Evolutionary conservation across 37 sponge, comb jelly and placozoan species (phyloP).

Genomic region (Oopsacas minuta): DNA sequence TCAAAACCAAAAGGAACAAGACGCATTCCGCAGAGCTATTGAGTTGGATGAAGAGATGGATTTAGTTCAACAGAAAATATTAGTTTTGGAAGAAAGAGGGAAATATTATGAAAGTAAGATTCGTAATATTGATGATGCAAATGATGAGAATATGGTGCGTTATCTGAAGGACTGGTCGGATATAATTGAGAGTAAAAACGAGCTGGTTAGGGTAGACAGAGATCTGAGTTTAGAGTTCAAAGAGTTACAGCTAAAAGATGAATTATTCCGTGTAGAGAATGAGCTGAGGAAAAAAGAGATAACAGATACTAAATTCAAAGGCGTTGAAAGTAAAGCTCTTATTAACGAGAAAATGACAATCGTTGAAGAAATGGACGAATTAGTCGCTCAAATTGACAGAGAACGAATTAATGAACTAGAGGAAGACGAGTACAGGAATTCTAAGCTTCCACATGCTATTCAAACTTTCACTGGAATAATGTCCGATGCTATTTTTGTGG

Average conservation of each 20-base stretch:
- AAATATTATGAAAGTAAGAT: conserved; percentile 2
- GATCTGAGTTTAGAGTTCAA: conserved; percentile 2
- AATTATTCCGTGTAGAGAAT: neutral
- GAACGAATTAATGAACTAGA: neutral
- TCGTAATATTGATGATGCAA: neutral
- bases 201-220: neutral
- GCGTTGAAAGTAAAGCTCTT: conserved; percentile 12
- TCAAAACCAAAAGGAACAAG: conserved; percentile 14
- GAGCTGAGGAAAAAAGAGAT: neutral
- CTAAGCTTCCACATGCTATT: neutral
- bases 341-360: conserved; percentile 5
- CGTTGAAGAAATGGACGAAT: neutral
- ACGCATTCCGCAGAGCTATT: neutral
- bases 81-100: neutral
- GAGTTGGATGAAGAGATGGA: neutral
- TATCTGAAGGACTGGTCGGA: neutral
- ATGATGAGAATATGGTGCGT: neutral
- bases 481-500: neutral
- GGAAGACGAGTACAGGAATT: neutral
- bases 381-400: neutral
- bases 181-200: neutral
- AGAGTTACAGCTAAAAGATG: neutral
- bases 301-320: neutral
- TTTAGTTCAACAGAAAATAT: neutral
- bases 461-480: neutral